phyloP scores from a whole-genome alignment of 2,797 vertebrate genomes.

The Cichlasoma orientale region DNA sequence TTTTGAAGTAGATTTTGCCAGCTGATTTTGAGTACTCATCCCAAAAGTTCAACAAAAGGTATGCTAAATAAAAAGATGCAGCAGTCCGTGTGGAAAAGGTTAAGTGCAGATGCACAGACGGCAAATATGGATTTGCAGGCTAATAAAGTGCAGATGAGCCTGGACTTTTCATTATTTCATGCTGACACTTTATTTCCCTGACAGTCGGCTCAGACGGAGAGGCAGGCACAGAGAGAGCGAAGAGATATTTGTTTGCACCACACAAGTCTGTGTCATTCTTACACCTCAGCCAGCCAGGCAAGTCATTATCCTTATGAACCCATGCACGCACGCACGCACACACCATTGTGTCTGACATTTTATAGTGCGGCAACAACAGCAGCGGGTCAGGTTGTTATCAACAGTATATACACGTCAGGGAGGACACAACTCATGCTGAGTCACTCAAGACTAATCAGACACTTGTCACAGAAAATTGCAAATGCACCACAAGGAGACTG shows the following conservation, averaged over 20 bases:
- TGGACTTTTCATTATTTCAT: slow-evolving; percentile 47
- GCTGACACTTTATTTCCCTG: slow-evolving; percentile 43
- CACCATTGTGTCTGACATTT: slow-evolving; percentile 48
- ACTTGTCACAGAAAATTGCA: slow-evolving; percentile 31
- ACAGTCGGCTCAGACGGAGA: slow-evolving; percentile 48
- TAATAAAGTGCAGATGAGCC: slow-evolving; percentile 20
- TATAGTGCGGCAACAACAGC: slow-evolving; percentile 22
- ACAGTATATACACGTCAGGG: slow-evolving; percentile 47
- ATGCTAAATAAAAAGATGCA: slow-evolving; percentile 3
- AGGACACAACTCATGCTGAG: slow-evolving; percentile 47
- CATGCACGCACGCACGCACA: neutral
- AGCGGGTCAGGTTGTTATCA: slow-evolving; percentile 45
- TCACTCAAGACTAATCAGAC: slow-evolving; percentile 34
- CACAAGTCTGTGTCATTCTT: slow-evolving; percentile 53
- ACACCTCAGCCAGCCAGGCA: slow-evolving; percentile 35
- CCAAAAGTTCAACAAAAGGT: neutral
- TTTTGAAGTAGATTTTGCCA: neutral
- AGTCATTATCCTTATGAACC: slow-evolving; percentile 48
- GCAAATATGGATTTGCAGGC: slow-evolving; percentile 30
- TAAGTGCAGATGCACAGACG: slow-evolving; percentile 5
- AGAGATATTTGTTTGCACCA: slow-evolving; percentile 46
- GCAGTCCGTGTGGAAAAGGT: neutral
- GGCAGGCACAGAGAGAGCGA: slow-evolving; percentile 32
- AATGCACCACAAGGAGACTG: slow-evolving; percentile 21
- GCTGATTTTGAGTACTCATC: neutral